Percentiles rank a stretch among this genome's conserved stretches.
Conservation (phyloP, 2,113 vertebrate species). For the Heterotis niloticus region DNA sequence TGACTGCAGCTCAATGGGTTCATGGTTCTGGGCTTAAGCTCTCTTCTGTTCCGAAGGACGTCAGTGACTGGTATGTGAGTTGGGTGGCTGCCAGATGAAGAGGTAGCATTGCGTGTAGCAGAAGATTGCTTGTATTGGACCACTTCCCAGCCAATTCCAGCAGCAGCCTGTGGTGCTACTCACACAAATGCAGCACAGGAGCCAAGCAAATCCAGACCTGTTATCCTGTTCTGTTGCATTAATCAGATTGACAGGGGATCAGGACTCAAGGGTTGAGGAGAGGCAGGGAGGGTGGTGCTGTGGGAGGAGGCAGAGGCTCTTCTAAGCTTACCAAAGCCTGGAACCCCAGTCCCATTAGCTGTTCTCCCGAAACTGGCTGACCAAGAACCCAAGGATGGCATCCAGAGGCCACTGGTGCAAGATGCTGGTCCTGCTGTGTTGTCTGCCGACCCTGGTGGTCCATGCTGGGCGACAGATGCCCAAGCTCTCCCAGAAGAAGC, state of each 20-base stretch:
- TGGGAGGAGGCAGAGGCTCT: not conserved
- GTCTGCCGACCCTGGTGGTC: constrained; percentile 43
- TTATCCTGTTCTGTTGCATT: not conserved
- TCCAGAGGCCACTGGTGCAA: constrained; percentile 38
- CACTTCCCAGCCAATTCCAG: not conserved
- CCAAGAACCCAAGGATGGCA: constrained; percentile 25
- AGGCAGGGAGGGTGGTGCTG: not conserved
- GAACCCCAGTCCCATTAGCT: not conserved
- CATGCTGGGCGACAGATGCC: constrained; percentile 63
- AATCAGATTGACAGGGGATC: not conserved
- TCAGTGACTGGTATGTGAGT: not conserved
- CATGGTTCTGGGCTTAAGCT: constrained; percentile 35
- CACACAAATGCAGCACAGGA: not conserved
- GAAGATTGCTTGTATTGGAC: too few species aligned
- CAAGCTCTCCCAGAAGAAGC: constrained; percentile 64
- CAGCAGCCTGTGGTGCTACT: not conserved
- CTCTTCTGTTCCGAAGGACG: not conserved
- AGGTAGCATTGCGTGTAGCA: too few species aligned
- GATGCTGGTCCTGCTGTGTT: constrained; percentile 43
- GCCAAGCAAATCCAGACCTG: too few species aligned
- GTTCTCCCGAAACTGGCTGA: constrained; percentile 23
- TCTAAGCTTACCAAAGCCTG: not conserved
- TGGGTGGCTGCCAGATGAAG: not conserved
- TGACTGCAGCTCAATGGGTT: constrained; percentile 44
- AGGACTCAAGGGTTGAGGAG: not conserved